Evolutionary conservation across 2,113 vertebrate genomes (phyloP).

Genomic region (Acanthisitta chloris): DNA sequence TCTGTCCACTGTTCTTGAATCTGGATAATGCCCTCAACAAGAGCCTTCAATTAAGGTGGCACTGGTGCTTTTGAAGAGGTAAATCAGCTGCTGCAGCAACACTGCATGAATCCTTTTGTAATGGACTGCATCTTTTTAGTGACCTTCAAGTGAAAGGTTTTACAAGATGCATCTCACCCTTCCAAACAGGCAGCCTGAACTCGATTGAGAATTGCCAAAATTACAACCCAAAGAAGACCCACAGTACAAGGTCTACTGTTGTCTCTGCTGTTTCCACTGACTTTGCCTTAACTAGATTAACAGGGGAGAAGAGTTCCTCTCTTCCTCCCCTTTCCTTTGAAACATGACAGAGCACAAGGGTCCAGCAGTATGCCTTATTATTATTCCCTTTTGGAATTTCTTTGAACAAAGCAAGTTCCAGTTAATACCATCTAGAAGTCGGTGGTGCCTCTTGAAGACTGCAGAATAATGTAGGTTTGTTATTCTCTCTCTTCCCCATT

Average conservation of each 20-base stretch:
- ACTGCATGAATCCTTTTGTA: background rate
- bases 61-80: slow-evolving; percentile 41
- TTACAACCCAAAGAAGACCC: background rate
- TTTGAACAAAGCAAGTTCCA: background rate
- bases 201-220: background rate
- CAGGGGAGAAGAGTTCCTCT: background rate
- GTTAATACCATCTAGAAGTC: background rate
- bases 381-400: background rate
- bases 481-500: background rate
- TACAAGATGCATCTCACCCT: background rate
- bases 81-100: slow-evolving; percentile 32
- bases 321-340: background rate
- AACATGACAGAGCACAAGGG: background rate
- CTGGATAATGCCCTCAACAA: slow-evolving; percentile 27
- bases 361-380: background rate
- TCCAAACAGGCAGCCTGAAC: background rate
- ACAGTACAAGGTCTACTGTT: background rate
- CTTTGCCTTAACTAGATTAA: background rate
- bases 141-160: slow-evolving; percentile 21
- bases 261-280: background rate
- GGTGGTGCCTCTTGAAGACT: background rate
- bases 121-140: slow-evolving; percentile 13
- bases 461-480: background rate
- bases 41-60: slow-evolving; percentile 34
- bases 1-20: slow-evolving; percentile 36